Percentiles rank a stretch among this genome's conserved stretches.
Conservation (phyloP, 2,797 vertebrate genomes). For the Protonibea diacanthus region DNA sequence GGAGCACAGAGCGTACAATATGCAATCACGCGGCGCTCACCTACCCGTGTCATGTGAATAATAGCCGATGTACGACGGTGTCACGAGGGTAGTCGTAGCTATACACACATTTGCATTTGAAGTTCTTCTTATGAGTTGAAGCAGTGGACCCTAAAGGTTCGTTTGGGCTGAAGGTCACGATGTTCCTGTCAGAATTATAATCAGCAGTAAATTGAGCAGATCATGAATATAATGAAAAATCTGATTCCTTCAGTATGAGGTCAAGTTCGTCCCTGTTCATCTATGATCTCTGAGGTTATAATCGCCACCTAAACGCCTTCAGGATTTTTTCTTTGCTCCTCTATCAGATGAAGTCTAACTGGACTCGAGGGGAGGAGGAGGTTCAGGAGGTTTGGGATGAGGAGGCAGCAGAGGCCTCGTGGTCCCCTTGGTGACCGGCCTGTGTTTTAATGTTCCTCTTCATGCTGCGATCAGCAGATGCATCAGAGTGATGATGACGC, state of each 20-base stretch:
- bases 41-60: background rate
- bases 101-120: background rate
- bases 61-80: background rate
- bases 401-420: background rate
- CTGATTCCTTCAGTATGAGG: background rate
- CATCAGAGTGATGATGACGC: slow-evolving; percentile 75
- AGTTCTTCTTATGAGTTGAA: background rate
- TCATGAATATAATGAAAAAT: background rate
- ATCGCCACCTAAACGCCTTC: background rate
- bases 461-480: slow-evolving; percentile 74
- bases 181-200: slow-evolving; percentile 7
- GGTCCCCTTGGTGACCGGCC: slow-evolving; percentile 33
- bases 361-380: slow-evolving; percentile 6
- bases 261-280: background rate
- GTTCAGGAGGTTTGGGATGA: slow-evolving; percentile 4
- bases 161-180: slow-evolving; percentile 13
- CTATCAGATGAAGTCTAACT: background rate
- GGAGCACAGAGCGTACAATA: slow-evolving; percentile 3
- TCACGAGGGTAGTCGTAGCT: background rate
- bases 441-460: slow-evolving; percentile 64
- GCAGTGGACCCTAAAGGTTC: background rate
- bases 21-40: slow-evolving; percentile 3
- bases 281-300: slow-evolving; percentile 6
- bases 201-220: background rate
- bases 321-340: background rate